These are phyloP conservation scores for Dryobates pubescens DNA, from an alignment of 2,797 vertebrate genomes.

Conservation along the genomic window DNA sequence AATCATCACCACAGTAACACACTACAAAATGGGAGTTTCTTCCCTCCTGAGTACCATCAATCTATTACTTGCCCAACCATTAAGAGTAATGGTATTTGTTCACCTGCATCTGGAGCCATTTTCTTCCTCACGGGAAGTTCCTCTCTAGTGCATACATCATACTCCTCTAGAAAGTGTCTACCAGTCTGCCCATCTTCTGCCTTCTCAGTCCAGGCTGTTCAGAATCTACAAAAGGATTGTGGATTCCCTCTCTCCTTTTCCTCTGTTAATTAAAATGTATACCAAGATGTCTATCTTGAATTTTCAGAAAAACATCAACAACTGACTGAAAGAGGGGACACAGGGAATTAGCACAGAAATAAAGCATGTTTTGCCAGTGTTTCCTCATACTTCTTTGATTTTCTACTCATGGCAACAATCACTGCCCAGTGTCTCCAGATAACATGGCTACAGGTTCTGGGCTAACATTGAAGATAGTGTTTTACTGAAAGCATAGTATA, in stretches of 20 bases:
- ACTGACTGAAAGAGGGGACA: neutral
- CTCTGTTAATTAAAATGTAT: neutral
- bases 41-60: neutral
- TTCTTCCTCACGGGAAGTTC: neutral
- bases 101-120: neutral
- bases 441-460: neutral
- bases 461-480: neutral
- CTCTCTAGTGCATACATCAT: neutral
- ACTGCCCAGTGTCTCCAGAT: neutral
- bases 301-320: neutral
- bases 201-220: neutral
- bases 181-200: neutral
- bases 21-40: neutral
- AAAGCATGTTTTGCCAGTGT: neutral
- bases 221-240: neutral
- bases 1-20: accelerated
- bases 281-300: neutral
- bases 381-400: neutral
- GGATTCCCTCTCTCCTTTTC: neutral
- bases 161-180: neutral
- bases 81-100: neutral
- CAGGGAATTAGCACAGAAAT: neutral
- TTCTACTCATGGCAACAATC: neutral
- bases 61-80: neutral
- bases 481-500: neutral